phyloP scores from a whole-genome alignment of 2,888 invertebrate species.

The Sarcophaga variegata region DNA sequence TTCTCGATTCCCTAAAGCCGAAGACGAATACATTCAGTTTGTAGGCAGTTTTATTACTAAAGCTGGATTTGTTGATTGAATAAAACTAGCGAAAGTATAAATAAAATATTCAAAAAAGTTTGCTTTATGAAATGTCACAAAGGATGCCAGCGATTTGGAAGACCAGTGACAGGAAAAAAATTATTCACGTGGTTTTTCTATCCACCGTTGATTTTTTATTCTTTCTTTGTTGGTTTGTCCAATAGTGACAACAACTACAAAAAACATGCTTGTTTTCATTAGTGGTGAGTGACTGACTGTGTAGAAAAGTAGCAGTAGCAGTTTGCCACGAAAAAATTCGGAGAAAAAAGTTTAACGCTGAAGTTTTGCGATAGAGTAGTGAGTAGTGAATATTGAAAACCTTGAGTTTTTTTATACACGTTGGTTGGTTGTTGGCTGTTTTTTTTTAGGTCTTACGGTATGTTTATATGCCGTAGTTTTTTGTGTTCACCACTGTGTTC shows the following conservation, averaged over 20 bases:
- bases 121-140: too few relatives aligned
- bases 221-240: conserved; percentile 24
- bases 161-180: too few relatives aligned
- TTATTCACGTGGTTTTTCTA: background rate
- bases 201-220: conserved; percentile 14
- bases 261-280: conserved; percentile 45
- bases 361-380: conserved; percentile 53
- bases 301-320: conserved; percentile 14
- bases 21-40: too few relatives aligned
- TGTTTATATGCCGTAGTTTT: background rate
- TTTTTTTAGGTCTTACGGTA: too few relatives aligned
- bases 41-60: too few relatives aligned
- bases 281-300: conserved; percentile 6
- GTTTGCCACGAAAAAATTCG: conserved; percentile 36
- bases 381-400: conserved; percentile 60
- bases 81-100: too few relatives aligned
- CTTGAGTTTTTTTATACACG: conserved; percentile 37
- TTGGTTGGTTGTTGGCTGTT: too few relatives aligned
- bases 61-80: too few relatives aligned
- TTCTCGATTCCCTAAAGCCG: too few relatives aligned
- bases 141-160: too few relatives aligned
- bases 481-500: background rate
- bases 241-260: conserved; percentile 22
- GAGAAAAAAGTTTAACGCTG: conserved; percentile 50
- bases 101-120: too few relatives aligned